These are phyloP conservation scores for Echinops telfairi DNA, from an alignment of 2,113 vertebrate genomes.

Conservation along the genomic window DNA sequence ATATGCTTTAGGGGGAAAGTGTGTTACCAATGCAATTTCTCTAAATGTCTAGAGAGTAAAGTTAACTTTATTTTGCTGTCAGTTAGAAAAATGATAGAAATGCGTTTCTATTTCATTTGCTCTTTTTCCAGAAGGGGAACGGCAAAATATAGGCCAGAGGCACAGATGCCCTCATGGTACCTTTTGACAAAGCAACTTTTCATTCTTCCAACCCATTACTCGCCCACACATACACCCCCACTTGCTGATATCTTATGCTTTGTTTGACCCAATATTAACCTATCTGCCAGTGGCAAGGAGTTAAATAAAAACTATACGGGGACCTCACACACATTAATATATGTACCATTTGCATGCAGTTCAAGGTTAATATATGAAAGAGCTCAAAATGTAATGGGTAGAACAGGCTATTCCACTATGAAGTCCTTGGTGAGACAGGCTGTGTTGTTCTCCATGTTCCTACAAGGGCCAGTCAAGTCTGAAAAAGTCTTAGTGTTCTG, in stretches of 20 bases:
- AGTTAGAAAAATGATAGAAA: slow-evolving; percentile 65
- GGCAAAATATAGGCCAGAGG: not conserved
- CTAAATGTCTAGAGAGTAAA: slow-evolving; percentile 48
- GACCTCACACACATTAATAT: not conserved
- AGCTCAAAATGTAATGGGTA: not conserved
- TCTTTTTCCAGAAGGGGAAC: slow-evolving; percentile 49
- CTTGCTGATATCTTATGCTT: not conserved
- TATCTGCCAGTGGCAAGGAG: not conserved
- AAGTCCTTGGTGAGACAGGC: not conserved
- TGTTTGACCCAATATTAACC: not conserved
- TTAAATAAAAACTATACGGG: slow-evolving; percentile 5
- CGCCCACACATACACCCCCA: not conserved
- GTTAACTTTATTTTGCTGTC: slow-evolving; percentile 45
- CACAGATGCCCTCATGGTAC: not conserved
- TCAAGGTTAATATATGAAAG: not conserved
- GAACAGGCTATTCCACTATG: not conserved
- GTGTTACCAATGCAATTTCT: slow-evolving; percentile 26
- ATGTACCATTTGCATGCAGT: not conserved
- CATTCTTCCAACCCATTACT: slow-evolving; percentile 14
- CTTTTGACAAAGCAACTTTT: slow-evolving; percentile 43
- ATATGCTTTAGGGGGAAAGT: slow-evolving; percentile 23
- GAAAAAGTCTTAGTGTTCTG: slow-evolving; percentile 20
- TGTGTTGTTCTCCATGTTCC: not conserved
- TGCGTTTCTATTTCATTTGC: slow-evolving; percentile 20
- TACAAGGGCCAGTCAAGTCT: not conserved